These are phyloP conservation scores for Tetheella fluctuosa DNA, from an alignment of 2,888 invertebrate species.

Conservation along the genomic window DNA sequence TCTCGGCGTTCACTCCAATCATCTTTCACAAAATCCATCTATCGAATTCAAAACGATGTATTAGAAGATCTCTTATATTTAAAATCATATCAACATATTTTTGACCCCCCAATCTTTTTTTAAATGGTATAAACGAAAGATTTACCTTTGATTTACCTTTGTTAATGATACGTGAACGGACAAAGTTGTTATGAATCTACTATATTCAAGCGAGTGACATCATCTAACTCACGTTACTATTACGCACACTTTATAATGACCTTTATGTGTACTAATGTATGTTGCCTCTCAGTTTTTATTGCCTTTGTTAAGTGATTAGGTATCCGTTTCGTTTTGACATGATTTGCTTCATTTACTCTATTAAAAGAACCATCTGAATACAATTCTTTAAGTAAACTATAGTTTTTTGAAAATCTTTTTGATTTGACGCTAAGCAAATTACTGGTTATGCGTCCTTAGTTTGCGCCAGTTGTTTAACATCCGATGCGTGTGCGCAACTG, in stretches of 20 bases:
- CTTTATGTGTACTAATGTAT: not conserved
- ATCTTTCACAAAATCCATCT: too few species aligned
- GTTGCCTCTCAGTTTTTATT: slow-evolving; percentile 1
- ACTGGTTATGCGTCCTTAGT: too few species aligned
- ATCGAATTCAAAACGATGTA: too few species aligned
- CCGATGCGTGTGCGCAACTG: not conserved
- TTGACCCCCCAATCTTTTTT: too few species aligned
- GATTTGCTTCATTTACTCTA: not conserved
- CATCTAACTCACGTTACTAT: not conserved
- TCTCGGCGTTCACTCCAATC: too few species aligned
- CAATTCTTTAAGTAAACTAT: not conserved
- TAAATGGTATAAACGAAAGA: too few species aligned
- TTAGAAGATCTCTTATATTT: too few species aligned
- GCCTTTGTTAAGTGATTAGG: not conserved
- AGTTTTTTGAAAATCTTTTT: too few species aligned
- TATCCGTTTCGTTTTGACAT: not conserved
- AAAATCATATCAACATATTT: too few species aligned
- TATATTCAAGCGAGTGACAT: not conserved
- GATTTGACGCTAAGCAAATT: too few species aligned
- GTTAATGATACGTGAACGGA: not conserved
- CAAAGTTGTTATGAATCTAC: not conserved
- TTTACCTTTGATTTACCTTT: too few species aligned
- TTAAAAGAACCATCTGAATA: not conserved
- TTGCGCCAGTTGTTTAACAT: not conserved
- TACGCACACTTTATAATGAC: slow-evolving; percentile 4